Percentiles rank a stretch among this genome's conserved stretches.
These are phyloP conservation scores for Proisotoma minuta DNA, from an alignment of 2,888 invertebrate genomes.

Conservation along the genomic window DNA sequence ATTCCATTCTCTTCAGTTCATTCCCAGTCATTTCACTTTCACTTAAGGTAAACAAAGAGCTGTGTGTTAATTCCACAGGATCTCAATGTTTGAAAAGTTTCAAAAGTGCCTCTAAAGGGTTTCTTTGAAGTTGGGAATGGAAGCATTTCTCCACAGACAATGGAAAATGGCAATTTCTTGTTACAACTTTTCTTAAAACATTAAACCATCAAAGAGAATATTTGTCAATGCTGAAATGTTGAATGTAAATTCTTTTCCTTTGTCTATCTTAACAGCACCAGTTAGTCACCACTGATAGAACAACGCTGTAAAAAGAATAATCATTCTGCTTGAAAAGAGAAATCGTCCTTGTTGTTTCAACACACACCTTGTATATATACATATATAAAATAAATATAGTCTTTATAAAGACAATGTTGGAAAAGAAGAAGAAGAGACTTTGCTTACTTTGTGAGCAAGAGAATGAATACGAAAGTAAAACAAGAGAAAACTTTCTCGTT, in stretches of 20 bases:
- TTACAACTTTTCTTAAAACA: constrained; percentile 5
- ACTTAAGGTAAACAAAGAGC: constrained; percentile 5
- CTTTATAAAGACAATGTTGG: no score
- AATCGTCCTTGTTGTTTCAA: no score
- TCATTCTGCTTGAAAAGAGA: no score
- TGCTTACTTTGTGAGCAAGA: no score
- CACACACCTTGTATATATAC: no score
- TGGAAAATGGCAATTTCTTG: neutral
- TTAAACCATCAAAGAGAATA: constrained; percentile 4
- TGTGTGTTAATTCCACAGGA: neutral
- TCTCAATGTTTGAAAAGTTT: neutral
- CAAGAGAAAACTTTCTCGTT: constrained; percentile 2
- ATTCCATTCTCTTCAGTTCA: neutral
- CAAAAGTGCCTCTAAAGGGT: neutral
- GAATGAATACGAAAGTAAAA: no score
- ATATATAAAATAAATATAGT: no score
- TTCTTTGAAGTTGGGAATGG: constrained; percentile 3
- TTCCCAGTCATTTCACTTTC: constrained; percentile 4
- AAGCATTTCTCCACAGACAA: neutral
- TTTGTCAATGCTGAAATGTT: constrained; percentile 5
- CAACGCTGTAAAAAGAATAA: no score
- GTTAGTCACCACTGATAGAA: no score
- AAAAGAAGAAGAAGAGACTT: no score
- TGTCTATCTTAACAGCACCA: neutral
- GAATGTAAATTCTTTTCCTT: constrained; percentile 1